Percentiles rank a stretch among this genome's conserved stretches.
phyloP scores from a whole-genome alignment of 2,113 vertebrate genomes.

The Charina bottae region DNA sequence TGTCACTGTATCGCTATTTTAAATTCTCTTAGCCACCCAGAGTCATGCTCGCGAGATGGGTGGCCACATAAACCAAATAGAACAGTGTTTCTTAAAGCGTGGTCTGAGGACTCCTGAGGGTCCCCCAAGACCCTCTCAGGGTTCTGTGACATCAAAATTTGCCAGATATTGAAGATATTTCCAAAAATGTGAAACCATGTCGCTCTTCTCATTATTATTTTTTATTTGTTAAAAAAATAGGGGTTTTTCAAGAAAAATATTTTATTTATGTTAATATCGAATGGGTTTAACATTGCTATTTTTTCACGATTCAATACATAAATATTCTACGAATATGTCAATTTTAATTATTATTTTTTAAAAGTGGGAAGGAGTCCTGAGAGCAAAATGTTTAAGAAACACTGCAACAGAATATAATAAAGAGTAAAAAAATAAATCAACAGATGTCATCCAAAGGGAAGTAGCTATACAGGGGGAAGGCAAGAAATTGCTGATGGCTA shows the following conservation, averaged over 20 bases:
- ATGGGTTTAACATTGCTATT: neutral
- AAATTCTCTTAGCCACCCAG: neutral
- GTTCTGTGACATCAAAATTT: neutral
- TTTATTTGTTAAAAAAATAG: neutral
- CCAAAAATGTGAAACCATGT: neutral
- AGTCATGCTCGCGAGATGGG: neutral
- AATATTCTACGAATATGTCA: neutral
- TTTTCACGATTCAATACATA: neutral
- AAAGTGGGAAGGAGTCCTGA: neutral
- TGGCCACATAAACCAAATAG: neutral
- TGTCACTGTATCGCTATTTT: neutral
- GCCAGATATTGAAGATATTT: neutral
- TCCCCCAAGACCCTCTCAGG: neutral
- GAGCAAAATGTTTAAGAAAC: neutral
- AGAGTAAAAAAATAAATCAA: neutral
- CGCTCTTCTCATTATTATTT: neutral
- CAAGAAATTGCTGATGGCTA: neutral
- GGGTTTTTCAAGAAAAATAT: neutral
- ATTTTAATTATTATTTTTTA: neutral
- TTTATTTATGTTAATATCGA: neutral
- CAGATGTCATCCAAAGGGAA: neutral
- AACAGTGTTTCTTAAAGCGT: neutral
- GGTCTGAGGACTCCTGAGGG: neutral
- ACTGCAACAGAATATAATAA: neutral
- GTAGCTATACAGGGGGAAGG: neutral